These are phyloP conservation scores for Pollachius pollachius DNA, from an alignment of 2,113 vertebrate genomes.

Conservation along the genomic window DNA sequence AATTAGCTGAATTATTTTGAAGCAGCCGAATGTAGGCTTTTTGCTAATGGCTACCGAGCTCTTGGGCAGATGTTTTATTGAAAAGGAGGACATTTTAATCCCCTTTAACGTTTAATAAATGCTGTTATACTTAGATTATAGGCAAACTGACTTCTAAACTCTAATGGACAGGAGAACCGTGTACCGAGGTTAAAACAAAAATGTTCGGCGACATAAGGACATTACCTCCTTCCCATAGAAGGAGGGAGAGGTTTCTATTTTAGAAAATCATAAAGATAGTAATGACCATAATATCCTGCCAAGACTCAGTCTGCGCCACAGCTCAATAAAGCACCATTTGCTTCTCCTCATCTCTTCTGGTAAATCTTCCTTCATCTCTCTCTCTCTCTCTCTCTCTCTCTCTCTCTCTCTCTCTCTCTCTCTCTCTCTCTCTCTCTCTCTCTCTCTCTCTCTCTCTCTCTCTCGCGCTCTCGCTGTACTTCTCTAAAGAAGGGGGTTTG, in stretches of 20 bases:
- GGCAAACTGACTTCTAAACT: conserved; percentile 40
- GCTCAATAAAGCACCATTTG: conserved; percentile 41
- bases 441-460: neutral
- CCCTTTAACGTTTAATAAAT: conserved; percentile 54
- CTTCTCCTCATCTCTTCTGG: conserved; percentile 22
- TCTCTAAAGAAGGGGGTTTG: neutral
- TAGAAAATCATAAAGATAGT: conserved; percentile 51
- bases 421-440: neutral
- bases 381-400: conserved; percentile 16
- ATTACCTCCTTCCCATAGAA: conserved; percentile 26
- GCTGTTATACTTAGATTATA: conserved; percentile 58
- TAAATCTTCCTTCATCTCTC: neutral
- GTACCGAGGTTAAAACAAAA: conserved; percentile 46
- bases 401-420: conserved; percentile 13
- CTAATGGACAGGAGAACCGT: conserved; percentile 36
- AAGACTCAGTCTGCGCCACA: conserved; percentile 45
- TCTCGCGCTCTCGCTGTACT: neutral
- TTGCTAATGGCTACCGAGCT: conserved; percentile 46
- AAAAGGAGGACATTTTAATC: conserved; percentile 59
- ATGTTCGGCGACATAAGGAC: conserved; percentile 37
- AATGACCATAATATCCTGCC: conserved; percentile 59
- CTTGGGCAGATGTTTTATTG: conserved; percentile 61
- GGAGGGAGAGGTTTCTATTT: conserved; percentile 33
- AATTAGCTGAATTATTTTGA: conserved; percentile 62
- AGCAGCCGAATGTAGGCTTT: conserved; percentile 45